Base-by-base conservation (phyloP, 2,113 vertebrate species). In the Chamaea fasciata region DNA sequence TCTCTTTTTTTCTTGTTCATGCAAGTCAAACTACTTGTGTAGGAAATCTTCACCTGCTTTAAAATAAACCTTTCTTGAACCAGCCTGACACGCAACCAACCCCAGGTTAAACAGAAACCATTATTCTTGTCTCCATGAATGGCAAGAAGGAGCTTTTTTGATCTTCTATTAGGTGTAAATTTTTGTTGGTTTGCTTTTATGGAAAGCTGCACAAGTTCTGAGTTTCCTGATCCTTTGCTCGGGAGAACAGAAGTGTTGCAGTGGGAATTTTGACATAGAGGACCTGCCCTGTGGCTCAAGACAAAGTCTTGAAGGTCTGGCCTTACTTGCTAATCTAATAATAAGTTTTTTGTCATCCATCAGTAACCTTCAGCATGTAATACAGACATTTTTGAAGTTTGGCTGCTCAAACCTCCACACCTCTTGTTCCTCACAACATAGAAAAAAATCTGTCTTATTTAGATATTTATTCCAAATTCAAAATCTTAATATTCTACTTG, bases 1-100 rank as follows among this genome's bases (percentile, higher is more conserved):
- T 27, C 9, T 57, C 4, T n/a, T 60, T 53, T 53, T 56, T 44
- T 37, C 17, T 10, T 9, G 8, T 18, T 56, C 23, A 2, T 22
- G 4, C 0, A 0, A 64, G 12, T 33, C 63, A 47, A 52, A 69
- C 26, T 17, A 5, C 14, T 55, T 56, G 26, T 4, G n/a, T 37
- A 37, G 57, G 28, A 75, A 63, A 55, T 8, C 2, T 44, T 87
- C 24, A 56, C 22, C 50, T 49, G 16, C 19, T 68, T 14, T n/a
- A n/a, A n/a, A n/a, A n/a, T 10, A 24, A 70, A 26, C 10, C 12
- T 24, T 60, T 41, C 20, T 16, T 27, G 19, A 27, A 23, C 8
- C 19, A 9, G 6, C 1, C 5, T 44, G 55, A 2, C 19, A 31
- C 22, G 2, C 11, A 62, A 6, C 4, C n/a, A 77, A 18, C 9